phyloP scores from a whole-genome alignment of 2,113 vertebrate genomes.

The Tetrao urogallus region DNA sequence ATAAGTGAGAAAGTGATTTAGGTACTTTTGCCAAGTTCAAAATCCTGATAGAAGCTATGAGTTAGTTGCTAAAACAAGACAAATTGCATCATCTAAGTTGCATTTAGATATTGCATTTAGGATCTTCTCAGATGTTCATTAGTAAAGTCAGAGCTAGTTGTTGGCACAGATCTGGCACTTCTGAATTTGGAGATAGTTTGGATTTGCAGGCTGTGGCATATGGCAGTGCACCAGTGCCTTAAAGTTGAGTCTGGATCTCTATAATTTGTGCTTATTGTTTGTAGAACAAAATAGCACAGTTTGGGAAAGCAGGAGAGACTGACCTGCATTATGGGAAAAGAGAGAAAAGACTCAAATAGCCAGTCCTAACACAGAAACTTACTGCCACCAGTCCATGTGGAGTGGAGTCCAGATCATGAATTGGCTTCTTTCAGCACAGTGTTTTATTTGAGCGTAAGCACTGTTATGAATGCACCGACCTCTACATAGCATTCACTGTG shows the following conservation, averaged over 20 bases:
- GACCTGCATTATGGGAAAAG: not conserved
- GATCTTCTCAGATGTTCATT: not conserved
- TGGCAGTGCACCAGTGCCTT: not conserved
- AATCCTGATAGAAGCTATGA: not conserved
- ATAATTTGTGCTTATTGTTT: not conserved
- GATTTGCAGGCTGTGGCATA: not conserved
- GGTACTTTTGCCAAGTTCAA: not conserved
- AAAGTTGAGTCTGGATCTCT: not conserved
- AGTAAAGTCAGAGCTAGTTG: not conserved
- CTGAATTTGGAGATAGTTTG: not conserved
- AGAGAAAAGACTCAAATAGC: not conserved
- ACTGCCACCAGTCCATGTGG: not conserved
- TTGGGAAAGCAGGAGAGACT: not conserved
- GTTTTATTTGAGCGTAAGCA: not conserved
- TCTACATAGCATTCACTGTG: not conserved
- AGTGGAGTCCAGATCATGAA: not conserved
- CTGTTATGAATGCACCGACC: not conserved
- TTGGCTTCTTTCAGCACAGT: not conserved
- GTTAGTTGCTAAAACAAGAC: not conserved
- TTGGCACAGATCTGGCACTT: not conserved
- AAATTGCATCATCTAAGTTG: not conserved
- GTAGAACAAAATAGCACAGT: accelerated
- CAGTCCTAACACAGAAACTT: accelerated
- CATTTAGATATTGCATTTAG: not conserved
- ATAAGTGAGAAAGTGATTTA: not conserved